Conservation (phyloP, 2,113 vertebrate genomes). For the Myrmecophaga tridactyla region DNA sequence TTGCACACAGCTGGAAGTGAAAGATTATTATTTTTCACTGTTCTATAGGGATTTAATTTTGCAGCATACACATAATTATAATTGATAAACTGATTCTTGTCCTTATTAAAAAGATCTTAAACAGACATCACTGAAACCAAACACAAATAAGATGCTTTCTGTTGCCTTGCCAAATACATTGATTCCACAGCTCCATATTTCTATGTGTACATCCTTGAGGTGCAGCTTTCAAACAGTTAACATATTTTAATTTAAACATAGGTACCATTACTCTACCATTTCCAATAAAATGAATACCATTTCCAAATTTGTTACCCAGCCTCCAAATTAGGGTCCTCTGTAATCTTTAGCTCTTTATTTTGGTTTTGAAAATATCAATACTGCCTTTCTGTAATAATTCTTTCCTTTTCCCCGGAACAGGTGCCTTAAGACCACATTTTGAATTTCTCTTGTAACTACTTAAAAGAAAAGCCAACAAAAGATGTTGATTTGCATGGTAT, state of each 20-base stretch:
- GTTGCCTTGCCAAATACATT: background rate
- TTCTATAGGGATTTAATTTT: background rate
- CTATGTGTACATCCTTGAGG: background rate
- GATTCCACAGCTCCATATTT: background rate
- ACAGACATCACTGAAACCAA: background rate
- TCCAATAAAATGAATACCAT: background rate
- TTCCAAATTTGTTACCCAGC: background rate
- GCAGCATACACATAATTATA: too few relatives aligned
- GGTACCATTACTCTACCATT: background rate
- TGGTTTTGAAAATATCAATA: background rate
- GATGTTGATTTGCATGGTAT: background rate
- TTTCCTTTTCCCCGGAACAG: background rate
- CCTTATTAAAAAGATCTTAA: background rate
- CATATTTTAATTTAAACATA: conserved; percentile 24
- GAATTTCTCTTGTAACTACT: background rate
- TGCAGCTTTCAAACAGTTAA: background rate
- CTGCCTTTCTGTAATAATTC: background rate
- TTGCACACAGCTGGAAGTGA: background rate
- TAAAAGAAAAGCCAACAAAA: background rate
- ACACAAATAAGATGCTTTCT: background rate
- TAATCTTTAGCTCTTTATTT: background rate
- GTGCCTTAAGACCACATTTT: background rate
- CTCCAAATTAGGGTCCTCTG: background rate
- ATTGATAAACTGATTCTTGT: background rate
- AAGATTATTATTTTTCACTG: background rate